Percentiles rank a stretch among this genome's conserved stretches.
Evolutionary conservation across 2,888 invertebrate species (phyloP).

Genomic region (Ennomos quercinarius): DNA sequence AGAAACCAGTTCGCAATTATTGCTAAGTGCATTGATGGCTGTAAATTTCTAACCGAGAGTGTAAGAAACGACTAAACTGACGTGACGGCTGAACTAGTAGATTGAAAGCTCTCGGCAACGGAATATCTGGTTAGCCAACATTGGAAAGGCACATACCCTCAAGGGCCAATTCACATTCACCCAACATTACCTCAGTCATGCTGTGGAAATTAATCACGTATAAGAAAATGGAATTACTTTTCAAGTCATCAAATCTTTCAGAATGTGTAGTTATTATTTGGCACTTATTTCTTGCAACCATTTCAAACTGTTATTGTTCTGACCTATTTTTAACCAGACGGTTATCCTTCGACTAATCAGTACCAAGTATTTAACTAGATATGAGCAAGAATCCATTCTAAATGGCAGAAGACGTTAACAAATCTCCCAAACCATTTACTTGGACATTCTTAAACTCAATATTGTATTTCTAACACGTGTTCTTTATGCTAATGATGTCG

Average conservation of each 20-base stretch:
- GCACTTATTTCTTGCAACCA: too few relatives aligned
- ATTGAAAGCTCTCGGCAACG: conserved; percentile 7
- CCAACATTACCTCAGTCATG: neutral
- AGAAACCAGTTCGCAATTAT: conserved; percentile 48
- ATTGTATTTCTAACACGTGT: neutral
- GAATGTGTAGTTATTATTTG: too few relatives aligned
- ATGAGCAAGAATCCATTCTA: neutral
- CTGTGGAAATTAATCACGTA: neutral
- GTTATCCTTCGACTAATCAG: neutral
- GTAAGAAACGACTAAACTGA: conserved; percentile 11
- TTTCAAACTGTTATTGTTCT: too few relatives aligned
- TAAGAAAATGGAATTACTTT: too few relatives aligned
- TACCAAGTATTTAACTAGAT: neutral
- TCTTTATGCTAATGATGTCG: neutral
- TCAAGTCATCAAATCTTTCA: too few relatives aligned
- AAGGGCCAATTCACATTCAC: conserved; percentile 10
- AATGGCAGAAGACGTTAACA: neutral
- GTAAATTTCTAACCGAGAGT: conserved; percentile 26
- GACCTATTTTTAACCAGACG: too few relatives aligned
- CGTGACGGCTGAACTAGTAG: conserved; percentile 1
- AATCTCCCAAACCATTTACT: neutral
- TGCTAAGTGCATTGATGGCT: conserved; percentile 36
- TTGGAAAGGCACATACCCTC: conserved; percentile 18
- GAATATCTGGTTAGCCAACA: conserved; percentile 3
- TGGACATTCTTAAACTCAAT: conserved; percentile 3